phyloP scores from a whole-genome alignment of 2,888 invertebrate genomes.

The Fissipunctia ypsillon region DNA sequence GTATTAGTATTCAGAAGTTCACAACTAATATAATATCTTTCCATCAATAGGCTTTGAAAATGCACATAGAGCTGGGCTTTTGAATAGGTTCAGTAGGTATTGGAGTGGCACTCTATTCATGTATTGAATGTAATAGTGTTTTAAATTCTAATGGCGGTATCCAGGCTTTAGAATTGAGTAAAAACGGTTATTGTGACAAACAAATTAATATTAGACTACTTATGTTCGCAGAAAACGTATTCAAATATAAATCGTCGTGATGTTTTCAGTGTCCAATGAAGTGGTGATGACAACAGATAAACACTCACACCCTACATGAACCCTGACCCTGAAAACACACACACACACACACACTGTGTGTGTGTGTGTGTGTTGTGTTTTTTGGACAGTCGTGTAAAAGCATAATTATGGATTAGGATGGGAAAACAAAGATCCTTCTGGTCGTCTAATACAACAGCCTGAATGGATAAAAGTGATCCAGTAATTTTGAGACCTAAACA shows the following conservation, averaged over 20 bases:
- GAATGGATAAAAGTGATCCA: not conserved
- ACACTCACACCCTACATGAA: not conserved
- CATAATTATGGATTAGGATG: not conserved
- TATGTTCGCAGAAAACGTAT: not conserved
- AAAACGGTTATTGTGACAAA: conserved; percentile 7
- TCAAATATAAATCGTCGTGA: not conserved
- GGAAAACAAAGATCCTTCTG: not conserved
- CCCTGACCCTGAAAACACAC: not conserved
- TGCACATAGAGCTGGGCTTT: conserved; percentile 20
- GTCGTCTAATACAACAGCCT: not conserved
- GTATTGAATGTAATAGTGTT: conserved; percentile 32
- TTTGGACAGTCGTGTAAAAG: not conserved
- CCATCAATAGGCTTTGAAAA: conserved; percentile 42
- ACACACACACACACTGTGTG: too few species aligned
- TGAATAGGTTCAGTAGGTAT: conserved; percentile 35
- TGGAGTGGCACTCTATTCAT: conserved; percentile 38
- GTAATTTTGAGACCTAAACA: not conserved
- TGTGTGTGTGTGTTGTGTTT: too few species aligned
- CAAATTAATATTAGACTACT: not conserved
- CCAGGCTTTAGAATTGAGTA: conserved; percentile 1
- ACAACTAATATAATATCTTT: conserved; percentile 31
- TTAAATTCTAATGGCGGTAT: conserved; percentile 24
- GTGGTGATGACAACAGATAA: not conserved
- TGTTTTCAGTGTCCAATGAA: not conserved
- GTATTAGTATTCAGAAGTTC: conserved; percentile 18